Percentiles rank a stretch among this genome's conserved stretches.
phyloP scores from a whole-genome alignment of 2,797 vertebrate genomes.

The Orientallactaga sibirica region DNA sequence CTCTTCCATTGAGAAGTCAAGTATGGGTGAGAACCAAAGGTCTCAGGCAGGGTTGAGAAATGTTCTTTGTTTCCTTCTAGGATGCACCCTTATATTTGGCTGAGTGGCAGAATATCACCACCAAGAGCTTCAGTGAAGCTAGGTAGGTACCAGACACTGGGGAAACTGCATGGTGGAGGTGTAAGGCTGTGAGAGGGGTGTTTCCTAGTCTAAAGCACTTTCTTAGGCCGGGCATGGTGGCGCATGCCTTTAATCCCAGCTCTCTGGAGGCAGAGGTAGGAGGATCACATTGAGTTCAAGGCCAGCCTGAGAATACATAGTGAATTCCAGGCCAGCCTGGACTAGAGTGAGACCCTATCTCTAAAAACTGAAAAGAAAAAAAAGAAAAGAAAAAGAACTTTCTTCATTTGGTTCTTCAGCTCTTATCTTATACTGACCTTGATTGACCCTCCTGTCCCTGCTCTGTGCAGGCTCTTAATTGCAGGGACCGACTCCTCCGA shows the following conservation, averaged over 20 bases:
- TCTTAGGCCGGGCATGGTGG: background rate
- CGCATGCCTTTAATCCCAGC: too few relatives aligned
- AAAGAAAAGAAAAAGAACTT: background rate
- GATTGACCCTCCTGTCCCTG: background rate
- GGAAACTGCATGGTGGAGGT: background rate
- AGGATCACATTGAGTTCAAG: too few relatives aligned
- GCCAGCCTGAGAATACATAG: too few relatives aligned
- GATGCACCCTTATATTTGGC: slow-evolving; percentile 62
- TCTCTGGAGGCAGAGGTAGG: too few relatives aligned
- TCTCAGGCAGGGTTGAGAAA: background rate
- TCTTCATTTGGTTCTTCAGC: background rate
- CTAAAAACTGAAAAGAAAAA: too few relatives aligned
- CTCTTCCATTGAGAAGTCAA: background rate
- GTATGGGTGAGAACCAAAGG: background rate
- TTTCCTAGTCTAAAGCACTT: background rate
- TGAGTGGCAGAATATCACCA: slow-evolving; percentile 86
- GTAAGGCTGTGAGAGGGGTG: background rate
- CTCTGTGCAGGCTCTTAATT: slow-evolving; percentile 86
- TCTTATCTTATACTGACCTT: background rate
- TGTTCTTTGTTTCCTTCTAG: slow-evolving; percentile 47
- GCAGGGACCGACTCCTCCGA: slow-evolving; percentile 80
- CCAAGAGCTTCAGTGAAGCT: slow-evolving; percentile 81
- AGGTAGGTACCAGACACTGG: slow-evolving; percentile 60
- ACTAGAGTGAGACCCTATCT: too few relatives aligned
- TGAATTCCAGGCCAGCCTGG: too few relatives aligned